Percentiles rank a stretch among this genome's conserved stretches.
Evolutionary conservation across 2,797 vertebrate genomes (phyloP).

Genomic region (Garrulus glandarius): DNA sequence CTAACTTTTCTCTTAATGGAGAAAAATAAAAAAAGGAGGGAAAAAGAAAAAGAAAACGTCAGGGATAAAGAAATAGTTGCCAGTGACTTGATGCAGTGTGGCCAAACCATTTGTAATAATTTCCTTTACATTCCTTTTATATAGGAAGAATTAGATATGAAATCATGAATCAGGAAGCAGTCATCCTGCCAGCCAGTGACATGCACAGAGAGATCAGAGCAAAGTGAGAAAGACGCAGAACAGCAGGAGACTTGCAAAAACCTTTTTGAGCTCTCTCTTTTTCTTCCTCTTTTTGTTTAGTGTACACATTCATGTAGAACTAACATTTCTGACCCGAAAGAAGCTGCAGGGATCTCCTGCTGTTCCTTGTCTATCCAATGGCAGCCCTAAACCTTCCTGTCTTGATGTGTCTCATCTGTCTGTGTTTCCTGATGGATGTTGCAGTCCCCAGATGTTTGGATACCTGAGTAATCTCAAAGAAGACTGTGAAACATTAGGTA

Average conservation of each 20-base stretch:
- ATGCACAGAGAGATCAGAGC: slow-evolving; percentile 45
- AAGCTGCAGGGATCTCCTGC: slow-evolving; percentile 28
- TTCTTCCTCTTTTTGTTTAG: slow-evolving; percentile 51
- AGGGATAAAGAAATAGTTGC: slow-evolving; percentile 41
- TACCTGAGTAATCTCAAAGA: slow-evolving; percentile 50
- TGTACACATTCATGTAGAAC: slow-evolving; percentile 2
- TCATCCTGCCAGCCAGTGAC: slow-evolving; percentile 48
- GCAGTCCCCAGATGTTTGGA: slow-evolving; percentile 28
- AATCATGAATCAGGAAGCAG: slow-evolving; percentile 56
- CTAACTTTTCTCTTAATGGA: slow-evolving; percentile 2
- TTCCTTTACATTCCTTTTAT: slow-evolving; percentile 54
- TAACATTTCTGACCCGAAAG: slow-evolving; percentile 48
- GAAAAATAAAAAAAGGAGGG: neutral
- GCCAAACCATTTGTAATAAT: slow-evolving; percentile 52
- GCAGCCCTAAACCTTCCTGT: slow-evolving; percentile 37
- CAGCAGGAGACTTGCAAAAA: slow-evolving; percentile 37
- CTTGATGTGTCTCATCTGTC: slow-evolving; percentile 33
- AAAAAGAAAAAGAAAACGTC: neutral
- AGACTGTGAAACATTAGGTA: slow-evolving; percentile 11
- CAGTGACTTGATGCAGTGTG: slow-evolving; percentile 13
- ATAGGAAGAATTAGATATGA: slow-evolving; percentile 49
- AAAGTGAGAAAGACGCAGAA: slow-evolving; percentile 53
- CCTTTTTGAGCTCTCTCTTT: slow-evolving; percentile 22
- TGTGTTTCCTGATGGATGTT: slow-evolving; percentile 56
- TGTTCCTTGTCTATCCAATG: slow-evolving; percentile 23